Evolutionary conservation across 2,888 invertebrate species (phyloP), one percentile per base, ranked within the genome.

Genomic region (Leucoma salicis): DNA sequence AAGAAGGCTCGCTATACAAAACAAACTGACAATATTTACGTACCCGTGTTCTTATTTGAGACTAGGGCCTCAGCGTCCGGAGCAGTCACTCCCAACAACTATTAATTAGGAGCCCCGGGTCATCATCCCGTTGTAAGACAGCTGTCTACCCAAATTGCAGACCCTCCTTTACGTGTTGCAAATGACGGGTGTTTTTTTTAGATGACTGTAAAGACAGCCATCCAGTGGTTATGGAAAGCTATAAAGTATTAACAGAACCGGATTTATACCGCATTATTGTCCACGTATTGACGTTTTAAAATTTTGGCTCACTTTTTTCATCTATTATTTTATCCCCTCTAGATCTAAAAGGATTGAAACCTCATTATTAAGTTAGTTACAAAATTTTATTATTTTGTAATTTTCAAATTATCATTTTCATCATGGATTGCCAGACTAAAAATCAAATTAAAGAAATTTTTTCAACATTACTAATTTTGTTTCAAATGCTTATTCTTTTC

Each of bases 81-180:
- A 58, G 55, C 59, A 55, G 67, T 69, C 67, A 63, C 58, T 58
- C 53, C 65, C 64, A 70, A 56, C 68, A 76, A 81, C 81, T 82
- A 84, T 86, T 85, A 84, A 83, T 85, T 85, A 84, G 71, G 77
- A 70, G 75, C 78, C 79, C 56, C 68, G 70, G 75, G 79, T 76
- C 79, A 82, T 81, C 78, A 78, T 78, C 75, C 62, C 53, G 62
- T 53, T 63, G 65, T 71, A 75, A 82, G 82, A 82, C 81, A 82
- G 82, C 82, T 78, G 82, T 79, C 82, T 66, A 59, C 67, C 62
- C 66, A 56, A 59, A 59, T 49, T 53, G 63, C 54, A 61, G 51
- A 62, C 49, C 52, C 61, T 58, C 53, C 49, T 45, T 48, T 46
- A 54, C 48, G 51, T 51, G 60, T 58, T 74, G 74, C 54, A 58